Evolutionary conservation across 2,797 vertebrate genomes (phyloP).

Genomic region (Peromyscus nudipes): DNA sequence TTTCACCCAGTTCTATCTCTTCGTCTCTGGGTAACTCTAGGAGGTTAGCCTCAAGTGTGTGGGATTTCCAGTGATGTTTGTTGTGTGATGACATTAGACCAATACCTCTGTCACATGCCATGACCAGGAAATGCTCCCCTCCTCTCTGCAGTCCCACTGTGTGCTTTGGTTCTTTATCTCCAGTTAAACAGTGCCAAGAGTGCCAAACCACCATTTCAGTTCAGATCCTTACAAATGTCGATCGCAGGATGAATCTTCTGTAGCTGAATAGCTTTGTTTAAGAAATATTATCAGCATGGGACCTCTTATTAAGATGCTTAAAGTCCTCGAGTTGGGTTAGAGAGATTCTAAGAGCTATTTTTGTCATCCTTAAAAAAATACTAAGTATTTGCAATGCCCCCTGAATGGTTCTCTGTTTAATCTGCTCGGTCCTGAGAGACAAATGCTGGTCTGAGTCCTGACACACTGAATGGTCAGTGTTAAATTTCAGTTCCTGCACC

Average conservation of each 20-base stretch:
- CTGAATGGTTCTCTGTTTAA: constrained; percentile 19
- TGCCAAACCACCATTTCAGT: neutral
- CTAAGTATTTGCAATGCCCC: constrained; percentile 41
- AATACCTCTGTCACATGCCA: constrained; percentile 36
- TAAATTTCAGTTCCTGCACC: constrained; percentile 29
- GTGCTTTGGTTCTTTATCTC: constrained; percentile 48
- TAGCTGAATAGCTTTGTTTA: constrained; percentile 52
- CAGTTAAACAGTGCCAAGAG: constrained; percentile 4
- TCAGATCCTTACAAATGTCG: constrained; percentile 44
- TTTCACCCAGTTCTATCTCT: constrained; percentile 84
- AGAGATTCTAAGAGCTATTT: constrained; percentile 41
- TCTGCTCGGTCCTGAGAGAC: neutral
- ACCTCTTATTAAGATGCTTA: constrained; percentile 27
- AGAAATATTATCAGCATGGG: constrained; percentile 44
- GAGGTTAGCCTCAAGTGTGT: constrained; percentile 78
- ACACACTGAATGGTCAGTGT: neutral
- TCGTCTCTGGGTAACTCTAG: constrained; percentile 79
- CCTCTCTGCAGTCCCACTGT: neutral
- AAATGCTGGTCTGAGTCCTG: neutral
- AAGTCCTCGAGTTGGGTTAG: constrained; percentile 26
- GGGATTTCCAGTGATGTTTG: constrained; percentile 79
- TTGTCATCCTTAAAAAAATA: constrained; percentile 6
- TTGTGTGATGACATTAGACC: constrained; percentile 75
- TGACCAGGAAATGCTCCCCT: neutral
- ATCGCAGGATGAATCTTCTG: neutral